Conservation (phyloP, 2,797 vertebrate species). For the Cyprinella venusta region DNA sequence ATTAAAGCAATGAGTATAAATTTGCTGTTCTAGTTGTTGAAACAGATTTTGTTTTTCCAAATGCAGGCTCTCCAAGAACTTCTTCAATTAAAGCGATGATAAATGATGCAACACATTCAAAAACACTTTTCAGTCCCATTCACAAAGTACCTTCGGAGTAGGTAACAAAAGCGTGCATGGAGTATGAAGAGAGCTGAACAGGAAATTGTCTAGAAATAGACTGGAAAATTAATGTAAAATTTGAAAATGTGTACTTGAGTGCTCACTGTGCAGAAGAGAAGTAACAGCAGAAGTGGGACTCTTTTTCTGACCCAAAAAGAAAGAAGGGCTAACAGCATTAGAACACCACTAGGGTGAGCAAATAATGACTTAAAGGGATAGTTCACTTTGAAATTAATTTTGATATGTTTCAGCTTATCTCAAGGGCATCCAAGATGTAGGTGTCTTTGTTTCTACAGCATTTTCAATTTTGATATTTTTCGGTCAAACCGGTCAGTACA, state of each 20-base stretch:
- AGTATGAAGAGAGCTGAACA: slow-evolving; percentile 72
- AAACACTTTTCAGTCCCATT: neutral
- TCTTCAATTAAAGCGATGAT: neutral
- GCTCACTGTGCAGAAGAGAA: too few species aligned
- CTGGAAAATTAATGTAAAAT: slow-evolving; percentile 64
- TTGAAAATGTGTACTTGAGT: slow-evolving; percentile 26
- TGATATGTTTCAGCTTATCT: too few species aligned
- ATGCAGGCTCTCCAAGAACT: neutral
- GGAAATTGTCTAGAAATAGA: slow-evolving; percentile 72
- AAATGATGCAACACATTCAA: neutral
- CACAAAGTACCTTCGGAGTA: slow-evolving; percentile 74
- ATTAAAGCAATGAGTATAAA: neutral
- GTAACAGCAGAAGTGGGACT: too few species aligned
- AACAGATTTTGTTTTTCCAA: neutral
- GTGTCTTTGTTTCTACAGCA: too few species aligned
- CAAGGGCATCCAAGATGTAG: too few species aligned
- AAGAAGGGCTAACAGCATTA: too few species aligned
- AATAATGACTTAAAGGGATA: too few species aligned
- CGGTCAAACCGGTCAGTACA: too few species aligned
- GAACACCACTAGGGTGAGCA: too few species aligned
- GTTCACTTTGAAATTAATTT: too few species aligned
- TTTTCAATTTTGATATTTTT: too few species aligned
- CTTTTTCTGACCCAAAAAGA: too few species aligned
- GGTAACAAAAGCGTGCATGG: slow-evolving; percentile 68
- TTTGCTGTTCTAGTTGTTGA: neutral